Conservation (phyloP, 2,888 invertebrate species). For the Psylliodes chrysocephalus region DNA sequence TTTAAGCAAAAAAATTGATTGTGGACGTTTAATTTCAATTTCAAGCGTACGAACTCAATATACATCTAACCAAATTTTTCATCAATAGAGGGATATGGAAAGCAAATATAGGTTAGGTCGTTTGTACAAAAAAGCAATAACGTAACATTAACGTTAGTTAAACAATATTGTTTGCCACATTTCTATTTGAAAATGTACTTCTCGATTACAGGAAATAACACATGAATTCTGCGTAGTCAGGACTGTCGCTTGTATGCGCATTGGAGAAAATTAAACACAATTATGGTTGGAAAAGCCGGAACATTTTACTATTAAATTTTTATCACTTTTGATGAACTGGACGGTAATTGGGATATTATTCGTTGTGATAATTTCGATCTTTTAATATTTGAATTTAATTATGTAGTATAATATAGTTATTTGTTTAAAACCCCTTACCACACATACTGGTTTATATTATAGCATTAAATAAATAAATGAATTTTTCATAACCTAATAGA, state of each 20-base stretch:
- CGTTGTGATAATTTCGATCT: no score
- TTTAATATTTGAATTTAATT: no score
- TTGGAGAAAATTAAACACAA: neutral
- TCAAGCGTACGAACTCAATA: no score
- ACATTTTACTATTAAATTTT: neutral
- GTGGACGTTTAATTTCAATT: no score
- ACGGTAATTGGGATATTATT: neutral
- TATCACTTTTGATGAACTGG: neutral
- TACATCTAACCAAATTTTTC: neutral
- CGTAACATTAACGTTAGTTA: slow-evolving; percentile 1
- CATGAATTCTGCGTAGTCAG: neutral
- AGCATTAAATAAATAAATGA: no score
- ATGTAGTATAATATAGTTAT: no score
- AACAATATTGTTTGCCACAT: slow-evolving; percentile 5
- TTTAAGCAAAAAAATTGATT: no score
- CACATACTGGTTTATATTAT: no score
- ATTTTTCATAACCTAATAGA: no score
- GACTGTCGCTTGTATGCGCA: neutral
- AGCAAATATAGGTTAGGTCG: slow-evolving; percentile 6
- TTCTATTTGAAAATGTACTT: slow-evolving; percentile 1
- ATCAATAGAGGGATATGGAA: neutral
- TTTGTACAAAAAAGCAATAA: slow-evolving; percentile 2
- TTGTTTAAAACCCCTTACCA: no score
- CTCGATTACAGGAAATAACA: neutral
- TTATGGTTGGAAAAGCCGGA: neutral